Percentiles rank a stretch among this genome's conserved stretches.
These are phyloP conservation scores for Pristionchus maxplancki DNA, from an alignment of 2,888 invertebrate genomes.

Conservation along the genomic window DNA sequence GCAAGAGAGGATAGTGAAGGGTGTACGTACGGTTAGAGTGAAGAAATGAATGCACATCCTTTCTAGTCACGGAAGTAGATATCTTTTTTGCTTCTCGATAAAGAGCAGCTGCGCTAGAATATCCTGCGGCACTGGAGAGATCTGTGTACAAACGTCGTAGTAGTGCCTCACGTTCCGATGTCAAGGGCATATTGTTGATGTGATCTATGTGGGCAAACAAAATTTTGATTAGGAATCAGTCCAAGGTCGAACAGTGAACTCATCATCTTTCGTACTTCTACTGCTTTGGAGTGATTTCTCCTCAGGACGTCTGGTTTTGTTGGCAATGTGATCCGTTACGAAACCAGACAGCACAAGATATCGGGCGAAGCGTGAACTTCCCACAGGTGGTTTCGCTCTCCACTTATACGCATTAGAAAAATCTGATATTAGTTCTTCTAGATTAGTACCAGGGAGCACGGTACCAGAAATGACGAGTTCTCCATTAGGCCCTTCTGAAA, in stretches of 20 bases:
- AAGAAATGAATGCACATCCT: not conserved
- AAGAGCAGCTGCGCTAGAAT: not conserved
- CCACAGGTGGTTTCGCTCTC: not conserved
- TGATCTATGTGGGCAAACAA: too few species aligned
- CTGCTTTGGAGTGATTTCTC: not conserved
- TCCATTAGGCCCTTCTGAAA: not conserved
- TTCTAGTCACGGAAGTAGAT: not conserved
- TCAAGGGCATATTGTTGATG: not conserved
- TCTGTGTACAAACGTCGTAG: conserved; percentile 7
- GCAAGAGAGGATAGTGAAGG: conserved; percentile 4
- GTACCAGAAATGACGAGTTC: conserved; percentile 18
- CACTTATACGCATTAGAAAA: conserved; percentile 34
- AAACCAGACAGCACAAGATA: not conserved
- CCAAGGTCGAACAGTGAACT: not conserved
- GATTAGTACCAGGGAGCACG: not conserved
- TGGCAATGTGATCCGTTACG: not conserved
- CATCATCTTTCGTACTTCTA: not conserved
- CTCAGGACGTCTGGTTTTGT: not conserved
- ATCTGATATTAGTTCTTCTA: conserved; percentile 11
- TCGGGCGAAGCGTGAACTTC: not conserved
- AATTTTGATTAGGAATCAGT: not conserved
- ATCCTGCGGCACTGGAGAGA: conserved; percentile 22
- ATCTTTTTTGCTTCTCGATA: conserved; percentile 1
- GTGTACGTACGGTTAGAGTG: conserved; percentile 18
- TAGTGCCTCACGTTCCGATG: not conserved